Evolutionary conservation across 2,888 invertebrate genomes (phyloP), one percentile per base, ranked within the genome.

Genomic region (Netelia virgata): DNA sequence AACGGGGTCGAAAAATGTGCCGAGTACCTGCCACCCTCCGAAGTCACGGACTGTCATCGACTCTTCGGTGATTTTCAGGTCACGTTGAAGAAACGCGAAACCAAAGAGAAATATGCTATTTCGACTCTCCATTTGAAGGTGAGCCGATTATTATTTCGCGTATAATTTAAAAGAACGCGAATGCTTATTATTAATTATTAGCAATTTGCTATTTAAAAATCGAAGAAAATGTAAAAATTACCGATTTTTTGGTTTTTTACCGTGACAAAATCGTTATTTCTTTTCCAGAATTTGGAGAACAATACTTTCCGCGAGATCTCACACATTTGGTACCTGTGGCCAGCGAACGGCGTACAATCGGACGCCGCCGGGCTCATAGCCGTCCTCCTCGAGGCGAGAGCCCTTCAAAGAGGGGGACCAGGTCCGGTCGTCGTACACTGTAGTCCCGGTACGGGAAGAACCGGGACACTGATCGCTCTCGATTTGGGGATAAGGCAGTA

Each of bases 271-370:
- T 28, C 28, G 28, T 28, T 28, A 28, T 28, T 28, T 28, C 28
- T 28, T 75, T 93, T 94, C 59, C 92, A 96, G 96, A 97, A 97
- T 93, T 94, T 97, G 93, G 95, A 96, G 87, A 97, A 97, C 64
- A 97, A 97, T 92, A 96, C 97, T 84, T 97, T 97, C 95, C 94
- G 98, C 61, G 98, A 98, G 93, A 95, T 98, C 76, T 97, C 96
- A 0, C 98, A 98, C 91, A 96, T 98, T 90, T 98, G 98, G 98
- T 98, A 98, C 94, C 96, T 97, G 91, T 99, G 98, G 98, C 98
- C 98, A 0, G 95, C 96, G n/a, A 96, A 96, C 86, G 98, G 98
- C 0, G 97, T 97, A 0, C 98, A 98, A 1, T 95, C 95, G 8
- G 98, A 98, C 90, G 96, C 96, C 73, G 96, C 97, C 73, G 97